Evolutionary conservation across 2,888 invertebrate species (phyloP), one percentile per base, ranked within the genome.

Genomic region (Aproaerema taeniolella): DNA sequence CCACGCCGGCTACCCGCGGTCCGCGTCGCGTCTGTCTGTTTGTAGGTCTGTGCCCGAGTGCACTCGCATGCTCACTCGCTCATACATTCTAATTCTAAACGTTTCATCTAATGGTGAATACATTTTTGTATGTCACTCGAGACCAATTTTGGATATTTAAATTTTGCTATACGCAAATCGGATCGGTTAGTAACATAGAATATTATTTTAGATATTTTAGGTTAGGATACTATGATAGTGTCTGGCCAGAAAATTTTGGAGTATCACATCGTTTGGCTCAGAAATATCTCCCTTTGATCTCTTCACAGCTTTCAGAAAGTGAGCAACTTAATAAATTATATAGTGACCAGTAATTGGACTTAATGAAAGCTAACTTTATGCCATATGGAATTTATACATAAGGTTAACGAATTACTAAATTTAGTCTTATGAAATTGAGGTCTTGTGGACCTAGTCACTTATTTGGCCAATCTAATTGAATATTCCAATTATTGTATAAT

Each of bases 371-470:
- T 82, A 82, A 86, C 79, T 82, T 80, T 83, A 86, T 85, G 86
- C 86, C 86, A 86, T 86, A 85, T 73, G 86, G 85, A 85, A 83
- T 83, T 85, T 79, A 79, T 65, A 83, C 83, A 82, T 85, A 85
- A 85, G 83, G 79, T 82, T 85, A 81, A 86, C 86, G 86, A 86
- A 86, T 85, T 86, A 83, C 83, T 86, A 85, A 86, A 86, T 79
- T 82, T 83, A 83, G 83, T 76, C 71, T 83, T 80, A 83, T 76
- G 76, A 77, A 75, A 75, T 70, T 64, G 71, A 62, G 86, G 83
- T 83, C 83, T 72, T 77, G 69, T 65, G 66, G 83, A 80, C 86
- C 86, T 80, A 85, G 86, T 85, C 86, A 83, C 80, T 80, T 76
- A 69, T 83, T 85, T 80, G 86, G 86, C 86, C 85, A 83, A 85